Evolutionary conservation across 2,113 vertebrate genomes (phyloP), one percentile per base, ranked within the genome.

Genomic region (Zingel zingel): DNA sequence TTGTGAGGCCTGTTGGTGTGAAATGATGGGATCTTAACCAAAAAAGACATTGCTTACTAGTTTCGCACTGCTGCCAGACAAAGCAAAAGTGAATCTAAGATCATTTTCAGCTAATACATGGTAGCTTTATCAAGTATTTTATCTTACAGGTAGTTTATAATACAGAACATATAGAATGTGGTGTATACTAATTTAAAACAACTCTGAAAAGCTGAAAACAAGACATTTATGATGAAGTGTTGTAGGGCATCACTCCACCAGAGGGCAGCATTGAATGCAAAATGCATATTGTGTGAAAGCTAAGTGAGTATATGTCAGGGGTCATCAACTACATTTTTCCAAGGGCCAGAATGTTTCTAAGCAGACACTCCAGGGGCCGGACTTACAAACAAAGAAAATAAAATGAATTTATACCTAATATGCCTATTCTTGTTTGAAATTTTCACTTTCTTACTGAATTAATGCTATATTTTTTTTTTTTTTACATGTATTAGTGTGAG

Each of bases 201-300:
- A 54, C 27, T 51, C 43, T 59, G 15, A 43, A 23, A 68, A 43
- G 16, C 43, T 75, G 5, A 43, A 74, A 59, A 75, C 18, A 51
- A 30, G 5, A 62, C 14, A 64, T 30, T 59, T 14, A 6, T 48
- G 5, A 8, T 33, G 36, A 48, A 12, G 10, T 21, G n/a, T 6
- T 74, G 15, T 59, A 23, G 54, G 4, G 12, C 4, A 36, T 48
- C 47, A 23, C 8, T 54, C 77, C 91, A 83, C 65, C 50, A 90
- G 91, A 81, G 82, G 82, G 82, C 30, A 76, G 78, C 43, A 58
- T 83, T 81, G 64, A 53, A 43, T 48, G 14, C 19, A 43, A 53
- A 70, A 83, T 69, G 11, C 10, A n/a, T 18, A 43, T 6, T 48
- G 25, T 51, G 12, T 39, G 33, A 39, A 5, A 5, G 21, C 14